These are phyloP conservation scores for Talpa occidentalis DNA, from an alignment of 2,113 vertebrate species.

Conservation along the genomic window DNA sequence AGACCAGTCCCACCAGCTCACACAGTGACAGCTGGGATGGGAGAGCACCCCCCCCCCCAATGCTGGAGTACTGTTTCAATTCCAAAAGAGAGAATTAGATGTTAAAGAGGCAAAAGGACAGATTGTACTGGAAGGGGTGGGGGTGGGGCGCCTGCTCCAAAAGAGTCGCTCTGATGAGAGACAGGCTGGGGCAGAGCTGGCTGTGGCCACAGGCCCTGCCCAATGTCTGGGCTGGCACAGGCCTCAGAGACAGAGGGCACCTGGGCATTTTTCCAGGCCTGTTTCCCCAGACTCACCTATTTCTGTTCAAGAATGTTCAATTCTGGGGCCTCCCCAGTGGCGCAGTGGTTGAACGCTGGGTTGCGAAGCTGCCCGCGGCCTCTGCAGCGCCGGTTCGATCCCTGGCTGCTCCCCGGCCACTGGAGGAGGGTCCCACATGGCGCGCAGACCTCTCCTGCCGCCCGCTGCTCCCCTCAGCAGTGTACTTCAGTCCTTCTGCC, in stretches of 20 bases:
- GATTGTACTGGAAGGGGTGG: too few relatives aligned
- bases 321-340: too few relatives aligned
- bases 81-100: background rate
- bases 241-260: background rate
- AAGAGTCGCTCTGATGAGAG: background rate
- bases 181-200: background rate
- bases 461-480: too few relatives aligned
- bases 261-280: background rate
- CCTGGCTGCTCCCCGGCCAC: too few relatives aligned
- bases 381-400: too few relatives aligned
- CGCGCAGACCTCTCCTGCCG: too few relatives aligned
- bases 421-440: too few relatives aligned
- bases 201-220: background rate
- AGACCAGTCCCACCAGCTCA: background rate
- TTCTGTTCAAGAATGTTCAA: background rate
- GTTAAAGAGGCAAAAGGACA: background rate
- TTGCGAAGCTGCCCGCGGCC: too few relatives aligned
- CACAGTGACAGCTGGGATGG: background rate
- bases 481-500: too few relatives aligned
- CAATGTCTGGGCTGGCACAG: rapidly evolving
- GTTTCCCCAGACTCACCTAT: rapidly evolving
- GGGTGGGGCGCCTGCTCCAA: rapidly evolving
- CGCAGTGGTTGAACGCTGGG: too few relatives aligned
- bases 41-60: too few relatives aligned
- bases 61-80: background rate